Percentiles rank a stretch among this genome's conserved stretches.
These are phyloP conservation scores for Pyrrhopygopsis socrates DNA, from an alignment of 2,888 invertebrate genomes.

Conservation along the genomic window DNA sequence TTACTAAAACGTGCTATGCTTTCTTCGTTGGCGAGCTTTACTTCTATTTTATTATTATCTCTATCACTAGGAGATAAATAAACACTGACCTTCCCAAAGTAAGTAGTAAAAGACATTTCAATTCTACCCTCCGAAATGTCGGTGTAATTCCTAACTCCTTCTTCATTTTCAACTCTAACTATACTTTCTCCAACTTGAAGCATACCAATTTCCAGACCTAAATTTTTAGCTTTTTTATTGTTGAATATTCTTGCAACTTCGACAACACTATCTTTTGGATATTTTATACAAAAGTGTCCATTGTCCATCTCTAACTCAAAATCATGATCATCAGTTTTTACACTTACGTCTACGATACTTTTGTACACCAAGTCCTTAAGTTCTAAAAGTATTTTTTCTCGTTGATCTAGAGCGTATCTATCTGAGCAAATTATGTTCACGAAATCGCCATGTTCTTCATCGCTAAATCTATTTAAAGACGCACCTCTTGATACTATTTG, in stretches of 20 bases:
- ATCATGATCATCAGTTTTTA: background rate
- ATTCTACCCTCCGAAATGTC: background rate
- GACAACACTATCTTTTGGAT: constrained; percentile 2
- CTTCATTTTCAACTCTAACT: constrained; percentile 17
- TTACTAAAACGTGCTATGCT: background rate
- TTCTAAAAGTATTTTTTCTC: background rate
- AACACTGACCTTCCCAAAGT: background rate
- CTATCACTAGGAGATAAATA: constrained; percentile 10
- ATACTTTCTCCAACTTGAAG: constrained; percentile 16
- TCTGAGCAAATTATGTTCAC: background rate
- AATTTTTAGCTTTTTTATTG: background rate
- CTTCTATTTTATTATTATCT: constrained; percentile 15
- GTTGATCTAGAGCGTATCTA: background rate
- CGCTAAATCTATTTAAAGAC: background rate
- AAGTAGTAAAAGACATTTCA: constrained; percentile 12
- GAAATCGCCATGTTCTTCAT: background rate
- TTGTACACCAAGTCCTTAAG: background rate
- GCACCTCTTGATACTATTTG: background rate
- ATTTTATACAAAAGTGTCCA: background rate
- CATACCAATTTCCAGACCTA: background rate
- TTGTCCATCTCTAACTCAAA: background rate
- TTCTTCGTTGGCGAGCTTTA: background rate
- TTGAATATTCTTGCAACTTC: constrained; percentile 8
- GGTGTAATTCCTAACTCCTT: constrained; percentile 2
- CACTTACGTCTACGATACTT: background rate